A percentile compares a stretch with the other conserved stretches of the same genome.
phyloP scores from a whole-genome alignment of 1,140 invertebrate genomes.

The Caenorhabditis latens region DNA sequence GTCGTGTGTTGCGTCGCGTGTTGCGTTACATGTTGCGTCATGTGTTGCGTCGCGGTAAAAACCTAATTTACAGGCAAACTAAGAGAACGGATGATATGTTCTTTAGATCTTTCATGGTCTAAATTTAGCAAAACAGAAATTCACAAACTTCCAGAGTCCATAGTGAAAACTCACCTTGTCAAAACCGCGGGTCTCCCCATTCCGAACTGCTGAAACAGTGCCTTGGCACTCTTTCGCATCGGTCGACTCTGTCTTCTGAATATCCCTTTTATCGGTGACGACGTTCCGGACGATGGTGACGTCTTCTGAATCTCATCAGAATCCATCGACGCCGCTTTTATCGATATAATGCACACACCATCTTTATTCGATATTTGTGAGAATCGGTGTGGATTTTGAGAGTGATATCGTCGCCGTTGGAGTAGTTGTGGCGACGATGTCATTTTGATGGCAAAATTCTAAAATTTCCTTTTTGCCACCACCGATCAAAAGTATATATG shows the following conservation, averaged over 20 bases:
- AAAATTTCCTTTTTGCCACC: too few species aligned
- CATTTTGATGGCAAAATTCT: neutral
- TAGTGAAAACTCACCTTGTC: slow-evolving; percentile 10
- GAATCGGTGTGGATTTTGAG: too few species aligned
- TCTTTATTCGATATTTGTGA: neutral
- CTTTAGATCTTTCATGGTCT: too few species aligned
- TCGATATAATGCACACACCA: slow-evolving; percentile 25
- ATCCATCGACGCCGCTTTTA: slow-evolving; percentile 32
- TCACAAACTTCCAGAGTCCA: too few species aligned
- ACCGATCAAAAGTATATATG: too few species aligned
- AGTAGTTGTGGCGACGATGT: neutral
- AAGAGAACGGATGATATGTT: too few species aligned
- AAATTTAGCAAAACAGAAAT: too few species aligned
- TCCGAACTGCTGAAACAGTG: neutral
- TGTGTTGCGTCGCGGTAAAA: too few species aligned
- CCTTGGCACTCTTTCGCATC: slow-evolving; percentile 30
- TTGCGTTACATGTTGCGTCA: too few species aligned
- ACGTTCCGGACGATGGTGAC: neutral
- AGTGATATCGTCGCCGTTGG: neutral
- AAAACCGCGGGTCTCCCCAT: neutral
- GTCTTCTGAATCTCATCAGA: slow-evolving; percentile 12
- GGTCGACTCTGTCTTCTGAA: slow-evolving; percentile 42
- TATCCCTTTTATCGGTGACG: slow-evolving; percentile 21
- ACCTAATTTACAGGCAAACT: too few species aligned
- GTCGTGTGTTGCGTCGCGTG: too few species aligned